These are phyloP conservation scores for Phyllotreta striolata DNA, from an alignment of 2,888 invertebrate genomes.

Conservation along the genomic window DNA sequence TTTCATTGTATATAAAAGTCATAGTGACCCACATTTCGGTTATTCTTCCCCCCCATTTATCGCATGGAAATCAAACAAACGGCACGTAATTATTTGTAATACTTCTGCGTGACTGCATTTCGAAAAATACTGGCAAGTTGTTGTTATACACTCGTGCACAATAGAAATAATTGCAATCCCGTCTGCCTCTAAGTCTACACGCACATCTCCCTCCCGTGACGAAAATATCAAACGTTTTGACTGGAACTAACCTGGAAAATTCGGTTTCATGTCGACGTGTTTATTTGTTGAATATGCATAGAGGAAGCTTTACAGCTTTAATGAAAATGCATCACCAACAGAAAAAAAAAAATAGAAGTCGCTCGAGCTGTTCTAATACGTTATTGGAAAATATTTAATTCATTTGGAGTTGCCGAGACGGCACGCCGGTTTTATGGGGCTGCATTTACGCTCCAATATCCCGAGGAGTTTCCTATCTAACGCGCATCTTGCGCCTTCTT, in stretches of 20 bases:
- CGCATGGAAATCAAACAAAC: conserved; percentile 53
- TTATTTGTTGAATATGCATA: conserved; percentile 3
- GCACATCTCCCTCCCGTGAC: conserved; percentile 46
- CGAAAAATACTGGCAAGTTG: conserved; percentile 53
- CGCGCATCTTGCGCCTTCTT: too few species aligned
- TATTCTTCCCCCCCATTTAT: conserved; percentile 42
- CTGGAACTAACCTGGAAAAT: conserved; percentile 29
- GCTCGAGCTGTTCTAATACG: too few species aligned
- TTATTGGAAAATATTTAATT: too few species aligned
- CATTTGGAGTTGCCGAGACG: too few species aligned
- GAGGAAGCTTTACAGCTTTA: too few species aligned
- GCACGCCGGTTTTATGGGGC: too few species aligned
- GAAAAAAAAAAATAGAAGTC: too few species aligned
- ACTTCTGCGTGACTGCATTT: conserved; percentile 57
- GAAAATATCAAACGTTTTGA: conserved; percentile 38
- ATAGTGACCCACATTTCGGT: conserved; percentile 15
- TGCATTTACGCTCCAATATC: too few species aligned
- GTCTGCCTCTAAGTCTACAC: conserved; percentile 60
- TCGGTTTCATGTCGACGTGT: conserved; percentile 14
- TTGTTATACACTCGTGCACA: conserved; percentile 54
- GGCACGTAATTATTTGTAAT: conserved; percentile 57
- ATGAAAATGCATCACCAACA: too few species aligned
- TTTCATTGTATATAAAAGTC: background rate
- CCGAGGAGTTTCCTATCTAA: too few species aligned
- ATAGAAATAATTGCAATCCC: conserved; percentile 57